Evolutionary conservation across 2,797 vertebrate species (phyloP).

Genomic region (Hafferia zeledoni): DNA sequence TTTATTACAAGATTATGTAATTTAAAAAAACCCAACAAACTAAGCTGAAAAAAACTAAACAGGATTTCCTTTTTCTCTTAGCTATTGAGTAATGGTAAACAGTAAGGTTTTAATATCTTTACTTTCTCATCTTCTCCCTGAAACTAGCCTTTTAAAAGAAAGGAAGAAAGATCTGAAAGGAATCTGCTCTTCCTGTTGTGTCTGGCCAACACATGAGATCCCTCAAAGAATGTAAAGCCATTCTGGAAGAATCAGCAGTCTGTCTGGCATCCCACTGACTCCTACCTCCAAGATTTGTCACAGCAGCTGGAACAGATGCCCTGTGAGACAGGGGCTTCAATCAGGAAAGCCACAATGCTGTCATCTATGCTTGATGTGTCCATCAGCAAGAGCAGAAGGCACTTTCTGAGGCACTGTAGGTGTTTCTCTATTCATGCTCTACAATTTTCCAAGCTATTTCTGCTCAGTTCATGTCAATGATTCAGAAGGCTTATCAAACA

Average conservation of each 20-base stretch:
- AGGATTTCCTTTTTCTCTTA: neutral
- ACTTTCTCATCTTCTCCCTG: neutral
- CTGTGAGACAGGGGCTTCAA: neutral
- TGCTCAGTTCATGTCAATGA: neutral
- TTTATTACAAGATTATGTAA: neutral
- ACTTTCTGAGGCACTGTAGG: neutral
- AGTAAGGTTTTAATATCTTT: neutral
- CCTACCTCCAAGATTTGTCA: neutral
- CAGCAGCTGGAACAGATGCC: neutral
- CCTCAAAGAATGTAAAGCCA: neutral
- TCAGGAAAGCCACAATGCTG: neutral
- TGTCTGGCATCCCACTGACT: neutral
- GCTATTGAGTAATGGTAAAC: neutral
- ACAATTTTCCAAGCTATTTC: neutral
- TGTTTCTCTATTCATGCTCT: neutral
- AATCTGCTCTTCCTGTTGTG: neutral
- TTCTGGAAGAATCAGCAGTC: neutral
- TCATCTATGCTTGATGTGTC: neutral
- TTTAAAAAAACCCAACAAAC: neutral
- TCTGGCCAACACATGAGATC: neutral
- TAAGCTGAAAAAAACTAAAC: neutral
- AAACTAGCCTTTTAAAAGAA: neutral
- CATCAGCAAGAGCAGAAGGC: neutral
- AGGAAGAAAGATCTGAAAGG: neutral
- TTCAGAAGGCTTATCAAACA: neutral